Evolutionary conservation across 2,888 invertebrate genomes (phyloP).

Genomic region (Oxystoma pomonae): DNA sequence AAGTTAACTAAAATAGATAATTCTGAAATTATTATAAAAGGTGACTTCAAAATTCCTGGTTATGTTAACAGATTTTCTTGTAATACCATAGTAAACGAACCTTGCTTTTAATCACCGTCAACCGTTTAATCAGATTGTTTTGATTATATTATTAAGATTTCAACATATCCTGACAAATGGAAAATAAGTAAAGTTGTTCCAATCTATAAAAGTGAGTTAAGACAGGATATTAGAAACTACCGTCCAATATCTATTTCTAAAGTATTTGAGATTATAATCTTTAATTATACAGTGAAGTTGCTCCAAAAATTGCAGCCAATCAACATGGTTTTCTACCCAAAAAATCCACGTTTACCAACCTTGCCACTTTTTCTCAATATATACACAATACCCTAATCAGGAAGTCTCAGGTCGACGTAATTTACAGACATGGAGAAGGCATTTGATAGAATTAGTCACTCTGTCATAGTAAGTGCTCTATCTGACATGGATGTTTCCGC

Average conservation of each 20-base stretch:
- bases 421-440: background rate
- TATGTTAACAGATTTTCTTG: no score
- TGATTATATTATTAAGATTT: background rate
- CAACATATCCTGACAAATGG: background rate
- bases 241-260: background rate
- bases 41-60: no score
- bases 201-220: background rate
- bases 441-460: background rate
- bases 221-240: background rate
- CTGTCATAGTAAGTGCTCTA: background rate
- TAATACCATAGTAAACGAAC: no score
- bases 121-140: no score
- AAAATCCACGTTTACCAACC: background rate
- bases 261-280: background rate
- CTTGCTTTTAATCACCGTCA: no score
- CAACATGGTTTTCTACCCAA: background rate
- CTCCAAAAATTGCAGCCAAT: no score
- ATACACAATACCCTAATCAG: background rate
- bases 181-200: background rate
- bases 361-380: background rate
- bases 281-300: background rate
- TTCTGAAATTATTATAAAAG: no score
- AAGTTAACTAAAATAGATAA: no score
- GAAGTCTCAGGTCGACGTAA: background rate
- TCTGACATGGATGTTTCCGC: background rate